These are phyloP conservation scores for Apis laboriosa DNA, from an alignment of 1,140 invertebrate species.

Conservation along the genomic window DNA sequence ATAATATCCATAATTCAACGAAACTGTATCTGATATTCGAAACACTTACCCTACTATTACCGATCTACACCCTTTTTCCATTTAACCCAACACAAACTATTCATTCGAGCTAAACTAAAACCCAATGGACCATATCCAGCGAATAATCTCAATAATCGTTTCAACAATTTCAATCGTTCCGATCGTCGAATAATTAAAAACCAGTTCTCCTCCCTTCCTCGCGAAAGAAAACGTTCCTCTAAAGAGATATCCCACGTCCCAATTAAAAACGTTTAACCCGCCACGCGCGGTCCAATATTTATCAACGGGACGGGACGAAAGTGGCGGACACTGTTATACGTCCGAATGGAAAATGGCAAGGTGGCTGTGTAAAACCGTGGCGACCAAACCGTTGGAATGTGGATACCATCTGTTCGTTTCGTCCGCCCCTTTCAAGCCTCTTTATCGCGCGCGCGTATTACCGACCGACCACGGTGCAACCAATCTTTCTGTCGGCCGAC, in stretches of 20 bases:
- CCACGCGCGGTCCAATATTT: slow-evolving; percentile 32
- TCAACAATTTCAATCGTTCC: slow-evolving; percentile 9
- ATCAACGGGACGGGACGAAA: slow-evolving; percentile 14
- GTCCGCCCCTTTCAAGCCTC: background rate
- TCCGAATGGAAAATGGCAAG: slow-evolving; percentile 29
- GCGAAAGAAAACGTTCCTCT: background rate
- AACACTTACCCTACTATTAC: background rate
- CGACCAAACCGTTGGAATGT: slow-evolving; percentile 15
- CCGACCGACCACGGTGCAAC: background rate
- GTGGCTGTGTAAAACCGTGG: slow-evolving; percentile 16
- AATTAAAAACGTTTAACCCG: background rate
- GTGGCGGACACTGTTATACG: slow-evolving; percentile 30
- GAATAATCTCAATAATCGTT: background rate
- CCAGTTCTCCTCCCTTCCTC: background rate
- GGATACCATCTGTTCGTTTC: slow-evolving; percentile 29
- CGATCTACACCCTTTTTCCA: slow-evolving; percentile 1
- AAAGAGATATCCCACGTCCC: background rate
- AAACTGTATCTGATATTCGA: too few species aligned
- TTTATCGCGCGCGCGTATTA: slow-evolving; percentile 16
- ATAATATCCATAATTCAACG: too few species aligned
- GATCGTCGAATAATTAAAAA: background rate
- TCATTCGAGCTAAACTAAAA: too few species aligned
- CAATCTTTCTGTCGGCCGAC: slow-evolving; percentile 16
- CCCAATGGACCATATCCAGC: too few species aligned
- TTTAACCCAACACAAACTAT: background rate